Conservation (phyloP, 2,797 vertebrate species). For the Hylomyscus alleni region DNA sequence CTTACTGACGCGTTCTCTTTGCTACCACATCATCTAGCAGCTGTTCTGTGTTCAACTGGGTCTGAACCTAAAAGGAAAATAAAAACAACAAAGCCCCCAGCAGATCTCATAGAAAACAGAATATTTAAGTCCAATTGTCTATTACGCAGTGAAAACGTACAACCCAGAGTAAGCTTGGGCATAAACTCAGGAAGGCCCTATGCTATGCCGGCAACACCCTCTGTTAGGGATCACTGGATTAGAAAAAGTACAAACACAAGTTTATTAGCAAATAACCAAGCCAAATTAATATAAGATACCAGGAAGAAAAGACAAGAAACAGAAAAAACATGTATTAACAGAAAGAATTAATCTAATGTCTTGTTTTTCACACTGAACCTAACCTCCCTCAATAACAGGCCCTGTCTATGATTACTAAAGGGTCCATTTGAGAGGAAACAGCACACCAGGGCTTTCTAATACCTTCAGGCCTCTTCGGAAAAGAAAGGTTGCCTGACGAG, state of each 20-base stretch:
- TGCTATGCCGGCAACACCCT: conserved; percentile 7
- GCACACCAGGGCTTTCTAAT: conserved; percentile 67
- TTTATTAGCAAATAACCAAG: conserved; percentile 61
- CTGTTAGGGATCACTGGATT: neutral
- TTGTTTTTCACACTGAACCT: conserved; percentile 12
- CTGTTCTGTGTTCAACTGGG: conserved; percentile 89
- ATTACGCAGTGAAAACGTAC: conserved; percentile 38
- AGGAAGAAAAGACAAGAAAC: conserved; percentile 8
- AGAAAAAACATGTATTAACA: neutral
- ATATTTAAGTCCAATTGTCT: conserved; percentile 66
- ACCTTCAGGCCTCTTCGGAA: conserved; percentile 97
- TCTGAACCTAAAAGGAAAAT: conserved; percentile 87
- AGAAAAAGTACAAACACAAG: conserved; percentile 62
- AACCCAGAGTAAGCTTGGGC: conserved; percentile 1
- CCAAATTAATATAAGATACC: conserved; percentile 51
- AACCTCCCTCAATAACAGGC: neutral
- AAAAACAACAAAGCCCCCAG: conserved; percentile 70
- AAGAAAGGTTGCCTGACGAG: conserved; percentile 97
- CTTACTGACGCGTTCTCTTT: conserved; percentile 94
- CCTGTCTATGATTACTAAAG: conserved; percentile 38
- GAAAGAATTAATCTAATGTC: conserved; percentile 35
- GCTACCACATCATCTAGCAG: conserved; percentile 86
- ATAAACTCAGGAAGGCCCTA: neutral
- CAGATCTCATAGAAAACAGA: conserved; percentile 73
- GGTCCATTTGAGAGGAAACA: conserved; percentile 33